Conservation (phyloP, 1,140 invertebrate genomes). For the Tetragonula clypearis region DNA sequence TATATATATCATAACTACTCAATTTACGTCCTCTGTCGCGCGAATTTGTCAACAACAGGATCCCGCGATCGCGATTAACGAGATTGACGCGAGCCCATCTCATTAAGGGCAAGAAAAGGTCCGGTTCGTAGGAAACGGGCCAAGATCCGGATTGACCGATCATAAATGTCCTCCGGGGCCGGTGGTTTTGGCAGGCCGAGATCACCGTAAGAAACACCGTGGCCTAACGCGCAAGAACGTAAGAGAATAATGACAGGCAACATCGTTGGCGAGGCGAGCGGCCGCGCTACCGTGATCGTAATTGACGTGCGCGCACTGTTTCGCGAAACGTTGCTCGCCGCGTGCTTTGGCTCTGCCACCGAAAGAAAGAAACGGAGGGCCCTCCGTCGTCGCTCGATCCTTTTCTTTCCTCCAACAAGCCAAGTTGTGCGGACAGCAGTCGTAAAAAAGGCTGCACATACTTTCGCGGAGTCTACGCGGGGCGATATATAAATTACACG, state of each 20-base stretch:
- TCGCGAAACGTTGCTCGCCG: constrained; percentile 14
- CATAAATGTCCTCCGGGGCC: constrained; percentile 11
- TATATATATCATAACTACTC: no score
- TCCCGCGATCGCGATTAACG: not conserved
- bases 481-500: constrained; percentile 77
- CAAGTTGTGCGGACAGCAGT: not conserved
- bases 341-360: constrained; percentile 19
- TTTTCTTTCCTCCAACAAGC: not conserved
- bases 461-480: constrained; percentile 60
- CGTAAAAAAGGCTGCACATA: constrained; percentile 56
- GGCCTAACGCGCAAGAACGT: constrained; percentile 7
- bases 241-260: constrained; percentile 54
- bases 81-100: not conserved
- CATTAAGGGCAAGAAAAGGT: not conserved
- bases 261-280: constrained; percentile 55
- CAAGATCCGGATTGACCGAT: constrained; percentile 27
- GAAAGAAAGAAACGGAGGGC: constrained; percentile 36
- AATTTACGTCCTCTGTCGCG: not conserved
- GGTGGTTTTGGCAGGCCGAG: constrained; percentile 17
- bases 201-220: constrained; percentile 24
- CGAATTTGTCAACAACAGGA: not conserved
- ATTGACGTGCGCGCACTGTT: constrained; percentile 68
- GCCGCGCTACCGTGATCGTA: constrained; percentile 66
- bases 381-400: not conserved
- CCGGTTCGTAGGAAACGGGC: not conserved